Evolutionary conservation across 30 jellyfish, hydroid and myxozoan genomes (phyloP), one percentile per base, ranked within the genome.

Genomic region (Cassiopea andromeda): DNA sequence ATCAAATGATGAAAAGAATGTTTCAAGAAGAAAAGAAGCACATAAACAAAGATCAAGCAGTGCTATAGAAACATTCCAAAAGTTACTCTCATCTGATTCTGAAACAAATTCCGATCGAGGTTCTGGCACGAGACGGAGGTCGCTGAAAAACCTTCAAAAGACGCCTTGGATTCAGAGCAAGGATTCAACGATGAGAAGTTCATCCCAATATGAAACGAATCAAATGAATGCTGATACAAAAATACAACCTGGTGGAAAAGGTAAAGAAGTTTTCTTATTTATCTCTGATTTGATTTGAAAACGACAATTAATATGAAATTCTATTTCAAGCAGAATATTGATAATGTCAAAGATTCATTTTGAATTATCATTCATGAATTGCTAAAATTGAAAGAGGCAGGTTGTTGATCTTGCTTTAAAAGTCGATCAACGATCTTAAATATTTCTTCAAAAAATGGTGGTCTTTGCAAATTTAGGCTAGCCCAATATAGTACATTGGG

Each of bases 1-100:
- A 8, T 27, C 89, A 43, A 64, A 47, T 49, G 61, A 58, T 15
- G 61, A 58, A 47, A 70, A 70, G 15, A 70, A 50, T 6, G 38
- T 47, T 48, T 69, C 78, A 19, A 86, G 57, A 69, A 66, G 44
- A 84, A 76, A 66, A 69, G 90, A 87, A 48, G 87, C 87, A 8
- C 44, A 44, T 44, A 87, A 77, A 43, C 50, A 73, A 69, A 76
- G 94, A 44, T 87, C 94, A 15, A 77, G 50, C 17, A 72, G 86
- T 38, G 94, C 94, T 49, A 71, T 77, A 70, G 94, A 87, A 27
- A 13, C 70, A 57, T 78, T 87, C 66, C 94, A 87, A 48, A 77
- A 78, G 46, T 27, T 87, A 18, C 78, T 87, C 54, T 77, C 94
- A 18, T 87, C 94, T 14, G 90, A 77, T 61, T 87, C 94, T 17